Evolutionary conservation across 2,888 invertebrate species (phyloP).

Genomic region (Blastobasis adustella): DNA sequence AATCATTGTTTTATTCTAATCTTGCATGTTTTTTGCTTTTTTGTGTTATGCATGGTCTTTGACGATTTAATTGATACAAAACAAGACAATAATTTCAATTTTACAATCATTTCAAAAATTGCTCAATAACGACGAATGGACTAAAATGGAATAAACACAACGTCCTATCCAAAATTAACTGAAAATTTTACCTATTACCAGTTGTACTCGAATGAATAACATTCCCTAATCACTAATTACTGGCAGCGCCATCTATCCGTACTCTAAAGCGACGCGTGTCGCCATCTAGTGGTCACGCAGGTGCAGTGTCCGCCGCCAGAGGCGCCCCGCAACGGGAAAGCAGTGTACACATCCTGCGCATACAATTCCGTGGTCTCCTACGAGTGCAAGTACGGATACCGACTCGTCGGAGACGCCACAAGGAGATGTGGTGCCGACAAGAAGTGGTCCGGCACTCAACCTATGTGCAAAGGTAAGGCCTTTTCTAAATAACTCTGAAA

Average conservation of each 20-base stretch:
- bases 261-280: constrained; percentile 64
- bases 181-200: too few relatives aligned
- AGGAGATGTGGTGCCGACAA: constrained; percentile 95
- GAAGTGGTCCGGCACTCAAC: constrained; percentile 95
- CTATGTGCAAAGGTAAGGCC: constrained; percentile 90
- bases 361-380: constrained; percentile 97
- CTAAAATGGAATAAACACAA: too few relatives aligned
- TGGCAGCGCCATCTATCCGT: constrained; percentile 35
- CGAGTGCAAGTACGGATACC: constrained; percentile 96
- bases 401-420: constrained; percentile 91
- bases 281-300: constrained; percentile 86
- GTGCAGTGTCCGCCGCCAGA: constrained; percentile 95
- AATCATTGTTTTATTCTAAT: constrained; percentile 53
- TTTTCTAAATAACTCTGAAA: background rate
- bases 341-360: constrained; percentile 92
- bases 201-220: too few relatives aligned
- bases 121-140: too few relatives aligned
- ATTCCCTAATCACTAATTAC: background rate
- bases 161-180: too few relatives aligned
- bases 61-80: background rate
- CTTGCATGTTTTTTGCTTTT: constrained; percentile 29
- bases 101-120: too few relatives aligned
- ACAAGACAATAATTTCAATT: too few relatives aligned
- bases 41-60: constrained; percentile 12
- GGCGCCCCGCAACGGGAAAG: constrained; percentile 93